phyloP scores from a whole-genome alignment of 2,888 invertebrate species.

The Platynereis dumerilii region DNA sequence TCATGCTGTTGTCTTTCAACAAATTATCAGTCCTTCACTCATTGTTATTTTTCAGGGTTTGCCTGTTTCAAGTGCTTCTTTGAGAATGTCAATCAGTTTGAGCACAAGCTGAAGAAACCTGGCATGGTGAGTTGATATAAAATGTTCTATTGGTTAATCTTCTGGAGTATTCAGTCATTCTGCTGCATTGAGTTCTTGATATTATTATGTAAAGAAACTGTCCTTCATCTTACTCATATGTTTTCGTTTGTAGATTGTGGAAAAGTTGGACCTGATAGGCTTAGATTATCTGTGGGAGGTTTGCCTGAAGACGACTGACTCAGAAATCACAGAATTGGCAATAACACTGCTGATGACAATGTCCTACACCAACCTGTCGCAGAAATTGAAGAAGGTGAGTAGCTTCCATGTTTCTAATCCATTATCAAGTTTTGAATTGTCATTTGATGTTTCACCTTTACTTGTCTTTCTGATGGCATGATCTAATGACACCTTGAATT shows the following conservation, averaged over 20 bases:
- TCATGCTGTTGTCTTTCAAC: not conserved
- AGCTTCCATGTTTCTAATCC: not conserved
- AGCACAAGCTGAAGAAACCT: slow-evolving; percentile 58
- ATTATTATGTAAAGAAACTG: too few relatives aligned
- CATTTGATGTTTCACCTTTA: too few relatives aligned
- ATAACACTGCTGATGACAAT: slow-evolving; percentile 63
- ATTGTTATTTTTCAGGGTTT: slow-evolving; percentile 53
- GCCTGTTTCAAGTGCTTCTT: slow-evolving; percentile 65
- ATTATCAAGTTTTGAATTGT: too few relatives aligned
- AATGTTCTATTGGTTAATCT: too few relatives aligned
- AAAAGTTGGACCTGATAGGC: slow-evolving; percentile 64
- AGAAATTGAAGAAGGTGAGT: slow-evolving; percentile 49
- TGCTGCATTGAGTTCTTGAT: too few relatives aligned
- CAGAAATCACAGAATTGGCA: slow-evolving; percentile 62
- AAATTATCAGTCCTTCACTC: not conserved
- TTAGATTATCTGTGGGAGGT: slow-evolving; percentile 66
- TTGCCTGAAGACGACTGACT: slow-evolving; percentile 63
- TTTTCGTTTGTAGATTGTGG: slow-evolving; percentile 55
- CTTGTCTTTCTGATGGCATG: too few relatives aligned
- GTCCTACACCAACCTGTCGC: slow-evolving; percentile 62
- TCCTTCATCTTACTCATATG: too few relatives aligned
- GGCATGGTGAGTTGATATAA: slow-evolving; percentile 24
- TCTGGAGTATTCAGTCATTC: too few relatives aligned
- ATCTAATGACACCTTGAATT: too few relatives aligned
- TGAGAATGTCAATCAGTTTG: slow-evolving; percentile 64